These are phyloP conservation scores for Clarias macrocephalus DNA, from an alignment of 2,113 vertebrate species.

Conservation along the genomic window DNA sequence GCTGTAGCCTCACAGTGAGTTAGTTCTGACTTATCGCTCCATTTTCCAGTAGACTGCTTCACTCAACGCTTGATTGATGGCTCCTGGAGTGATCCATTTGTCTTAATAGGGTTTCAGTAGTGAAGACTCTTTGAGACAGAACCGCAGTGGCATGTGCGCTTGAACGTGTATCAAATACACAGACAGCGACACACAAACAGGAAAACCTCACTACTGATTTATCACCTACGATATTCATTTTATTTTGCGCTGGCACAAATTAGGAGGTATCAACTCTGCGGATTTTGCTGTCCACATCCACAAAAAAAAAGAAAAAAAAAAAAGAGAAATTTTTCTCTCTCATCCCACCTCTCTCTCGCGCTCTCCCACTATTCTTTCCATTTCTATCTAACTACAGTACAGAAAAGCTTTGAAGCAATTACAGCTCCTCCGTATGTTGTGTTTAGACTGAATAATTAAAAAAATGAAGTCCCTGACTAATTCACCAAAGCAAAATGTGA, in stretches of 20 bases:
- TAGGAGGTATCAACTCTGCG: neutral
- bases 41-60: constrained; percentile 46
- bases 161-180: neutral
- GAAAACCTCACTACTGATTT: neutral
- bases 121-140: constrained; percentile 35
- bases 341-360: neutral
- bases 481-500: neutral
- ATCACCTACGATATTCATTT: constrained; percentile 16
- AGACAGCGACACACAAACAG: neutral
- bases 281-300: neutral
- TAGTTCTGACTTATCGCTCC: constrained; percentile 42
- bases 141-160: constrained; percentile 35
- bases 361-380: neutral
- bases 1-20: constrained; percentile 26
- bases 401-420: constrained; percentile 13
- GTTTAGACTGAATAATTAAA: neutral
- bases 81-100: constrained; percentile 49
- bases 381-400: neutral
- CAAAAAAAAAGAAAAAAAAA: neutral
- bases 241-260: neutral
- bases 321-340: neutral
- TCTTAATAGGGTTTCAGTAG: constrained; percentile 51
- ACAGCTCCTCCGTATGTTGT: neutral
- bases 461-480: neutral
- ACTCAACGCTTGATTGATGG: constrained; percentile 51